Evolutionary conservation across 2,888 invertebrate species (phyloP), one percentile per base, ranked within the genome.

Genomic region (Microctonus brassicae): DNA sequence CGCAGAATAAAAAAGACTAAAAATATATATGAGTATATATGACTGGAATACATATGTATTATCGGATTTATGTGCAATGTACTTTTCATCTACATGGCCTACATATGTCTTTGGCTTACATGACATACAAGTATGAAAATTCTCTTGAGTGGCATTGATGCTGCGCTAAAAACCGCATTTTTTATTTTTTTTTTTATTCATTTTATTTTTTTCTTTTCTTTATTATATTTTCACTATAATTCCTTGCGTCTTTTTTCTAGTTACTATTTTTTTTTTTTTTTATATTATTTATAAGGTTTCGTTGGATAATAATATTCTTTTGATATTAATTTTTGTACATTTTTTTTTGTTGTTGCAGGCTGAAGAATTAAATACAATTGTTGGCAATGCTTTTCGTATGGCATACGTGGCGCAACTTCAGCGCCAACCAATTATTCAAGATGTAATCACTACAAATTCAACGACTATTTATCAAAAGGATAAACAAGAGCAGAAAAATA

Each of bases 331-430:
- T 68, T 52, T 9, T 6, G 2, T n/a, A n/a, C n/a, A n/a, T 47
- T 57, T 61, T 34, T 53, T 39, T 65, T 34, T 75, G 29, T 75
- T 29, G 70, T 83, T 76, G 7, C 91, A 95, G 95, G 95, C 95
- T 84, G 95, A 95, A 88, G 95, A 95, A 89, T 88, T 95, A 87
- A 95, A 95, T 89, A 91, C 93, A 81, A 92, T 95, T 82, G 94
- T 95, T 83, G 95, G 95, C 89, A 94, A 95, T 93, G 95, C 95
- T 86, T 95, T 96, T 91, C 94, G 95, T 88, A 94, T 95, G 93
- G 95, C 96, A 86, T 95, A 95, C 90, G 94, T 95, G 85, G 93
- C 94, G 86, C 94, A 95, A 89, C 90, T 94, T 88, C 94, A 94
- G 89, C 90, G 91, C 84, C 90, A 90, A 80, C 90, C 91, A 76